Evolutionary conservation across 1,140 invertebrate species (phyloP).

Genomic region (Brachionus rotundiformis): DNA sequence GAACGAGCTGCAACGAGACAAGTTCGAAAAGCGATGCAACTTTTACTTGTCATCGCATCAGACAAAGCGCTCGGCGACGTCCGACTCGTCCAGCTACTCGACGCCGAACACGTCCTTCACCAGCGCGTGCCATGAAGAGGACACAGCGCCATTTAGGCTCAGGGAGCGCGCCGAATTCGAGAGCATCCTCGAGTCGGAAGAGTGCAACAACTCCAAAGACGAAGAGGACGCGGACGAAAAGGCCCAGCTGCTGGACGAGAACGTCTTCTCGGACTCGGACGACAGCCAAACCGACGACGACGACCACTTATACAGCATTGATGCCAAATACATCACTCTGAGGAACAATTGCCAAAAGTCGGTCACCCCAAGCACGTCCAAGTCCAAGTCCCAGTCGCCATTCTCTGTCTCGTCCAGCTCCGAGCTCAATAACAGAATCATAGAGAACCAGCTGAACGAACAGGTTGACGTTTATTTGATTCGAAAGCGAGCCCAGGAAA

Average conservation of each 20-base stretch:
- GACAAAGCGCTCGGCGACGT: background rate
- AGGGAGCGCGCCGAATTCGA: background rate
- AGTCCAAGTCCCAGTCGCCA: slow-evolving; percentile 23
- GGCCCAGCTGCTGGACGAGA: background rate
- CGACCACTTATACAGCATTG: background rate
- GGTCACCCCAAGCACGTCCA: background rate
- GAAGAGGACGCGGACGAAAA: slow-evolving; percentile 13
- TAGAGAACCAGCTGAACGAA: background rate
- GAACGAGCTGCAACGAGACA: background rate
- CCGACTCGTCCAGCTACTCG: background rate
- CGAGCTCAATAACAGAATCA: background rate
- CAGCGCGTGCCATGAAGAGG: background rate
- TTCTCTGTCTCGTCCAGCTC: background rate
- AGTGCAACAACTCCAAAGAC: background rate
- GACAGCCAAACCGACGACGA: background rate
- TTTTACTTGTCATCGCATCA: background rate
- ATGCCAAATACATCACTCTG: slow-evolving; percentile 10
- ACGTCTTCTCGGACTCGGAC: background rate
- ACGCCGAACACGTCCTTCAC: background rate
- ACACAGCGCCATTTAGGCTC: background rate
- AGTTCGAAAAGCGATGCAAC: background rate
- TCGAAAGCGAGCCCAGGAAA: slow-evolving; percentile 28
- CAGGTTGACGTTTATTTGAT: slow-evolving; percentile 30
- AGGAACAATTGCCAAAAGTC: background rate
- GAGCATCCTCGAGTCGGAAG: background rate